phyloP scores from a whole-genome alignment of 2,888 invertebrate species.

The Salticus scenicus region DNA sequence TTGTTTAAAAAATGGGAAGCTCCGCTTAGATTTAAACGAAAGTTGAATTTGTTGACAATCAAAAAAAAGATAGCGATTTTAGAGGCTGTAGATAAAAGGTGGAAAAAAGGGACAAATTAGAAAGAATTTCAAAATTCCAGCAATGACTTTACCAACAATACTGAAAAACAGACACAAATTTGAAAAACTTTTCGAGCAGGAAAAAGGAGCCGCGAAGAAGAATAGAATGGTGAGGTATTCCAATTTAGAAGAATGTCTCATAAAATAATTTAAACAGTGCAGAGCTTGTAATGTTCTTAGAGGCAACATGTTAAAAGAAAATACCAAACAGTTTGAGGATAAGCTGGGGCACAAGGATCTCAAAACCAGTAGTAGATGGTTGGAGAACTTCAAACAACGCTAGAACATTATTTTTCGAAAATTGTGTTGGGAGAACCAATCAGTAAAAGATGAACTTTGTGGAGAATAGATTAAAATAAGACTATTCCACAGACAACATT shows the following conservation, averaged over 20 bases:
- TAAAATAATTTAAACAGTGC: background rate
- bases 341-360: background rate
- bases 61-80: too few relatives aligned
- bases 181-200: background rate
- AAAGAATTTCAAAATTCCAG: background rate
- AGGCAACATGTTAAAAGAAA: background rate
- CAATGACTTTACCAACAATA: background rate
- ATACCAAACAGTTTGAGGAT: background rate
- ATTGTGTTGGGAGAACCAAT: background rate
- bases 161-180: background rate
- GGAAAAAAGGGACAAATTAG: background rate
- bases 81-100: background rate
- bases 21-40: too few relatives aligned
- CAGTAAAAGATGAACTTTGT: background rate
- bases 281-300: background rate
- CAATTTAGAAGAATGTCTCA: background rate
- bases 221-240: background rate
- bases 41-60: too few relatives aligned
- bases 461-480: background rate
- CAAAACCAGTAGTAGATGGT: background rate
- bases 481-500: background rate
- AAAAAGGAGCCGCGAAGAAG: background rate
- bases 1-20: too few relatives aligned
- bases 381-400: background rate
- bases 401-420: background rate